These are phyloP conservation scores for Sebastes minor DNA, from an alignment of 2,797 vertebrate genomes.

Conservation along the genomic window DNA sequence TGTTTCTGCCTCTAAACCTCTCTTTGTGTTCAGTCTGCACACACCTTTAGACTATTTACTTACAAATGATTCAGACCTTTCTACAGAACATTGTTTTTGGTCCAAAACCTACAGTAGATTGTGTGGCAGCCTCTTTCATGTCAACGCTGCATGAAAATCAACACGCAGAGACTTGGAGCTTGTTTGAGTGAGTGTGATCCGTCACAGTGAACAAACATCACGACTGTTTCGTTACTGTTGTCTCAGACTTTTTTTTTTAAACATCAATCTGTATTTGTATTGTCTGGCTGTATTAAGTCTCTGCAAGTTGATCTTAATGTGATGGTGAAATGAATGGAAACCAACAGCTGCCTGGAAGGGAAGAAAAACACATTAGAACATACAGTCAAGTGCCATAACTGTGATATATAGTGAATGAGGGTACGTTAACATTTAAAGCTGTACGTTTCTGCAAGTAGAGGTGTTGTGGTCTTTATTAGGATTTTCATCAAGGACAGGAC, in stretches of 20 bases:
- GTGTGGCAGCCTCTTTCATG: neutral
- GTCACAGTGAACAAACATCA: slow-evolving; percentile 9
- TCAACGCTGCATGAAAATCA: neutral
- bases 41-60: slow-evolving; percentile 1
- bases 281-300: neutral
- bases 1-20: neutral
- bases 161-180: slow-evolving; percentile 28
- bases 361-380: neutral
- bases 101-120: neutral
- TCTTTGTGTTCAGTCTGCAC: slow-evolving; percentile 5
- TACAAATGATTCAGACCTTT: neutral
- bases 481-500: neutral
- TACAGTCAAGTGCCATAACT: neutral
- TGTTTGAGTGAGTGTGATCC: slow-evolving; percentile 16
- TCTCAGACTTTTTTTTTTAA: neutral
- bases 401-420: neutral
- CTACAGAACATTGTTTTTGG: neutral
- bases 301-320: neutral
- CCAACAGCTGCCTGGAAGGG: neutral
- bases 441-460: neutral
- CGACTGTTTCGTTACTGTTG: neutral
- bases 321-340: neutral
- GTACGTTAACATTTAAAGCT: neutral
- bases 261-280: neutral
- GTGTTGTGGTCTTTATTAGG: neutral